These are phyloP conservation scores for Salpingus planirostris DNA, from an alignment of 2,888 invertebrate species.

Conservation along the genomic window DNA sequence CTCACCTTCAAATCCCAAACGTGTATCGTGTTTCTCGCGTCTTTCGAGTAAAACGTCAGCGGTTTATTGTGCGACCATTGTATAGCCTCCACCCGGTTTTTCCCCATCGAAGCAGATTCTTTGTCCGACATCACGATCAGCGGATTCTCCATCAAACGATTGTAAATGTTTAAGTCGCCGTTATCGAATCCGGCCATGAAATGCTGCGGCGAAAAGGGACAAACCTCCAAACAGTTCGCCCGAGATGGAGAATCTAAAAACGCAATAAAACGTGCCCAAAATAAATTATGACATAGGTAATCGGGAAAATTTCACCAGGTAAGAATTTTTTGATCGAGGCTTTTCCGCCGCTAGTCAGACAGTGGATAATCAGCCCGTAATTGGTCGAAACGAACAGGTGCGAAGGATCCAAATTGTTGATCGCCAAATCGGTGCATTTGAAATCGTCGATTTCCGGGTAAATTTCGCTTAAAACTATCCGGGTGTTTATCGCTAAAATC, in stretches of 20 bases:
- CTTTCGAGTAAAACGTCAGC: slow-evolving; percentile 44
- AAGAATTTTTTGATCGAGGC: slow-evolving; percentile 29
- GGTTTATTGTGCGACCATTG: slow-evolving; percentile 49
- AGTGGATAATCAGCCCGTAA: slow-evolving; percentile 42
- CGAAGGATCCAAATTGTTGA: slow-evolving; percentile 39
- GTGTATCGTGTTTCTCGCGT: slow-evolving; percentile 41
- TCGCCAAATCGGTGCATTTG: slow-evolving; percentile 39
- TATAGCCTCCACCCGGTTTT: slow-evolving; percentile 36
- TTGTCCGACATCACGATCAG: slow-evolving; percentile 35
- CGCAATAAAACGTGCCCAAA: slow-evolving; percentile 5
- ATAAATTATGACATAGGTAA: too few relatives aligned
- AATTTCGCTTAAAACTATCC: slow-evolving; percentile 30
- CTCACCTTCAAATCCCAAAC: slow-evolving; percentile 47
- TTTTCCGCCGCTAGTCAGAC: slow-evolving; percentile 30
- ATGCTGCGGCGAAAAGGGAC: slow-evolving; percentile 43
- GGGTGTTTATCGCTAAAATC: slow-evolving; percentile 40
- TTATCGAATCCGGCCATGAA: slow-evolving; percentile 46
- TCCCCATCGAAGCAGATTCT: slow-evolving; percentile 28
- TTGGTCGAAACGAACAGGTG: slow-evolving; percentile 44
- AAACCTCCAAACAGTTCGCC: slow-evolving; percentile 43
- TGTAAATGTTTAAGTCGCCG: slow-evolving; percentile 45
- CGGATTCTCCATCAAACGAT: slow-evolving; percentile 37
- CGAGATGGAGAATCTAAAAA: slow-evolving; percentile 28
- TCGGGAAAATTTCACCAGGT: slow-evolving; percentile 22
- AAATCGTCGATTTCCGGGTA: slow-evolving; percentile 31